phyloP scores from a whole-genome alignment of 1,140 invertebrate genomes.

The Drosophila malerkotliana region DNA sequence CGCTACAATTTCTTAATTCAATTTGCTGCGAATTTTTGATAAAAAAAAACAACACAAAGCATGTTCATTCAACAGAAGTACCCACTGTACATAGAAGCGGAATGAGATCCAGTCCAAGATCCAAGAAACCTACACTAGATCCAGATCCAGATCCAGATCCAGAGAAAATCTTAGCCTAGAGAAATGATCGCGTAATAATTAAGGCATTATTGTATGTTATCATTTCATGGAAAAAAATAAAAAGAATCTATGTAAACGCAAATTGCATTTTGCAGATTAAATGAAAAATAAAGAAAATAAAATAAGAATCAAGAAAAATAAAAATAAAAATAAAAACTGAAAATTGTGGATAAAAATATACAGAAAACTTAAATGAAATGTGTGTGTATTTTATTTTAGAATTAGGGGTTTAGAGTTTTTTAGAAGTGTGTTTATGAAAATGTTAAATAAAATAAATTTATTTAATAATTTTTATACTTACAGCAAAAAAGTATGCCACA shows the following conservation, averaged over 20 bases:
- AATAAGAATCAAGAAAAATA: constrained; percentile 25
- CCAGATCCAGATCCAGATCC: too few species aligned
- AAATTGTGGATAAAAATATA: constrained; percentile 68
- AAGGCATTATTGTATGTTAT: constrained; percentile 62
- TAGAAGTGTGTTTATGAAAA: background rate
- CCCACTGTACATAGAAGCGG: constrained; percentile 51
- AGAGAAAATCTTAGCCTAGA: constrained; percentile 39
- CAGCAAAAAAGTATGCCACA: background rate
- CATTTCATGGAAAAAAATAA: constrained; percentile 45
- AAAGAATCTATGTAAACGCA: constrained; percentile 58
- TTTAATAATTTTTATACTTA: background rate
- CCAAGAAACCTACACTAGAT: constrained; percentile 14
- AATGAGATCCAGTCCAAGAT: constrained; percentile 8
- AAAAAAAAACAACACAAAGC: background rate
- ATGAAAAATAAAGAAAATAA: constrained; percentile 22
- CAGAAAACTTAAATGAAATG: constrained; percentile 40
- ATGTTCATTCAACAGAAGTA: background rate
- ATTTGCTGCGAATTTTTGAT: background rate
- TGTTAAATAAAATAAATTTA: too few species aligned
- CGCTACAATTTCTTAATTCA: constrained; percentile 10
- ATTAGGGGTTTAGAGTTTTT: background rate
- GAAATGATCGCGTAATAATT: constrained; percentile 58
- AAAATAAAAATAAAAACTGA: constrained; percentile 10
- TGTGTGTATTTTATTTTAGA: background rate
- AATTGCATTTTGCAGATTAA: constrained; percentile 65